phyloP scores from a whole-genome alignment of 2,888 invertebrate genomes.

The Amiota communis region DNA sequence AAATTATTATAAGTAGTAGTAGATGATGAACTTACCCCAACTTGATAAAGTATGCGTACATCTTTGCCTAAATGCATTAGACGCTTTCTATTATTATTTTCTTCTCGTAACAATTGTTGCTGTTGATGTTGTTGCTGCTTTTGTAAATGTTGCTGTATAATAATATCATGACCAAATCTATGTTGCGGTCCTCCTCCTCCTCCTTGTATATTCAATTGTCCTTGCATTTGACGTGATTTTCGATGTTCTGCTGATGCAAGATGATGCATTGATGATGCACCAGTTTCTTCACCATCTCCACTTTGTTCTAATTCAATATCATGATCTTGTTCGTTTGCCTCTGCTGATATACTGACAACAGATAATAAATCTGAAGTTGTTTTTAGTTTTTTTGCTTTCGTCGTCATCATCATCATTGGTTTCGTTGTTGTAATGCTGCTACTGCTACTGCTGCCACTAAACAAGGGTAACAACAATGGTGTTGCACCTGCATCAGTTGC shows the following conservation, averaged over 20 bases:
- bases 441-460: slow-evolving; percentile 25
- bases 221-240: slow-evolving; percentile 74
- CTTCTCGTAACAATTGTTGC: slow-evolving; percentile 37
- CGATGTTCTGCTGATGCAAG: slow-evolving; percentile 56
- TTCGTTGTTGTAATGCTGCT: slow-evolving; percentile 26
- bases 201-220: slow-evolving; percentile 69
- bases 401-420: slow-evolving; percentile 3
- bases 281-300: slow-evolving; percentile 35
- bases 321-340: slow-evolving; percentile 43
- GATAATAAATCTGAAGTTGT: slow-evolving; percentile 32
- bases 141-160: slow-evolving; percentile 27
- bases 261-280: slow-evolving; percentile 18
- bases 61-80: slow-evolving; percentile 52
- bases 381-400: slow-evolving; percentile 31
- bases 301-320: slow-evolving; percentile 39
- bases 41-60: slow-evolving; percentile 80
- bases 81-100: slow-evolving; percentile 38
- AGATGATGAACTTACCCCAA: slow-evolving; percentile 68
- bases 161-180: slow-evolving; percentile 29
- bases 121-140: slow-evolving; percentile 42
- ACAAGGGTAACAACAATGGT: neutral
- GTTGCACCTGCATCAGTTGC: slow-evolving; percentile 26
- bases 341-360: slow-evolving; percentile 42
- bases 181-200: slow-evolving; percentile 43
- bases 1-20: too few species aligned